Evolutionary conservation across 2,113 vertebrate species (phyloP), one percentile per base, ranked within the genome.

Genomic region (Corythoichthys haematopterus): DNA sequence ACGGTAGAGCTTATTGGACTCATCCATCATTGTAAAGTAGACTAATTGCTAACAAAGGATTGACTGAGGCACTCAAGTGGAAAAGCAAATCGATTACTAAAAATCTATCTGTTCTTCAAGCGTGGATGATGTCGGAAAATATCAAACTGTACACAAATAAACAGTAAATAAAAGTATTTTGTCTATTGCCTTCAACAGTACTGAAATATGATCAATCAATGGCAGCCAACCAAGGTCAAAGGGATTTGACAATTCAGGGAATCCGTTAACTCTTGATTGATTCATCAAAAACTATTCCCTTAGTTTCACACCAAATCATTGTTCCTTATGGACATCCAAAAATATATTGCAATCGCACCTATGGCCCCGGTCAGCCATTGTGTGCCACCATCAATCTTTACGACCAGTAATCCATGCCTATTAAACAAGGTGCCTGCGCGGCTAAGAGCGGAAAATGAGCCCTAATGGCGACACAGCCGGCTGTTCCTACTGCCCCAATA

Each of bases 331-430:
- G 37, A 20, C 38, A 43, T 60, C 16, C 4, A 4, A 59, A 60
- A 9, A 11, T 11, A n/a, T 38, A 16, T 43, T 7, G 3, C 58
- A 38, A 15, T n/a, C 36, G 15, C 58, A 10, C 58, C 61, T 43
- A 47, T 14, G 48, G 52, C 66, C 61, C 50, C 35, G 60, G 50
- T 47, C 64, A 67, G 55, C 71, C 65, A 63, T 71, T 76, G 78
- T 79, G 79, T 40, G 63, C 74, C 64, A 80, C 84, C 69, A 73
- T 84, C 81, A 81, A 84, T 78, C 78, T 90, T 88, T 83, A 89
- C 78, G 84, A 85, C 85, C 89, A 88, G 85, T 90, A 90, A 88
- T 84, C 81, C 77, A 80, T 79, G 84, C 80, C 88, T 88, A 88
- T 89, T 89, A 89, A 90, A 89, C 88, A 88, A 87, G 86, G 87